Conservation (phyloP, 1,140 invertebrate species). For the Papilio polyxenes region DNA sequence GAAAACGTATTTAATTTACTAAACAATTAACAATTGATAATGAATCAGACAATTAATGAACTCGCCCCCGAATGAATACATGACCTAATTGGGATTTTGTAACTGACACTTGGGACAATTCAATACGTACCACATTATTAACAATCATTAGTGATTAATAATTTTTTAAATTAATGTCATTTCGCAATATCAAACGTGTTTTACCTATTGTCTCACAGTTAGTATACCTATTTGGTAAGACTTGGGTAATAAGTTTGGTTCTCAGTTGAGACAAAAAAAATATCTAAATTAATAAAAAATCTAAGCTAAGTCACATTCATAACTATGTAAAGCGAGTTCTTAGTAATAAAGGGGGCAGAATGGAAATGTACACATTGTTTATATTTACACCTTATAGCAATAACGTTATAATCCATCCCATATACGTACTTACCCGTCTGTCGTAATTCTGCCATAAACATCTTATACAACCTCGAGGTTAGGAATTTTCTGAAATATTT, state of each 20-base stretch:
- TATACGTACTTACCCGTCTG: neutral
- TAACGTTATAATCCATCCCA: slow-evolving; percentile 2
- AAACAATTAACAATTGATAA: slow-evolving; percentile 58
- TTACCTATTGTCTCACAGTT: neutral
- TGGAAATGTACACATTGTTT: neutral
- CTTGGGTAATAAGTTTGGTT: neutral
- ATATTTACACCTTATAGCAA: neutral
- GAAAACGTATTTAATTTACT: neutral
- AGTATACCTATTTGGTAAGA: neutral
- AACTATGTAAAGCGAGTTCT: neutral
- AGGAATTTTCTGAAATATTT: neutral
- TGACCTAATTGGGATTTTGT: slow-evolving; percentile 66
- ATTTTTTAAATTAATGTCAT: neutral
- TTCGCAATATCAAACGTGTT: neutral
- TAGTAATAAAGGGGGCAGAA: neutral
- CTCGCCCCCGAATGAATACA: slow-evolving; percentile 42
- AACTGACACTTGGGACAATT: slow-evolving; percentile 64
- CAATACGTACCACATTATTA: slow-evolving; percentile 48
- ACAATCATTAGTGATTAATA: slow-evolving; percentile 51
- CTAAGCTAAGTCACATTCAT: neutral
- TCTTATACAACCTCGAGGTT: neutral
- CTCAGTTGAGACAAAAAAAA: neutral
- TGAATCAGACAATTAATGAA: slow-evolving; percentile 42
- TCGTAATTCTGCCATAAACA: slow-evolving; percentile 4
- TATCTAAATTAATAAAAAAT: neutral